These are phyloP conservation scores for Antheraea assamensis DNA, from an alignment of 2,888 invertebrate genomes.

Conservation along the genomic window DNA sequence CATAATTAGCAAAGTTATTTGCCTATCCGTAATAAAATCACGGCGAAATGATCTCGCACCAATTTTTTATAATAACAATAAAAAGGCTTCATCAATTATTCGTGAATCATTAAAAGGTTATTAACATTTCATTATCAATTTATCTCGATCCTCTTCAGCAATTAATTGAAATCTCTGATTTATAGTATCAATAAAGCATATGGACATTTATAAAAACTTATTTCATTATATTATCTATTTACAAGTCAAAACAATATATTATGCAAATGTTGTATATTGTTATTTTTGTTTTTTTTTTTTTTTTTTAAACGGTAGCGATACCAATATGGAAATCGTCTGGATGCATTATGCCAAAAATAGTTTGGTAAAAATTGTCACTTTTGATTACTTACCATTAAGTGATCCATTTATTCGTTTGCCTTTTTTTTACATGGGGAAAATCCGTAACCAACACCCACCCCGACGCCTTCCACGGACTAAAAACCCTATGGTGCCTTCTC, in stretches of 20 bases:
- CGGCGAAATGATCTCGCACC: neutral
- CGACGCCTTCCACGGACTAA: too few relatives aligned
- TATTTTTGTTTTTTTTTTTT: neutral
- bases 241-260: neutral
- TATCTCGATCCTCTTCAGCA: conserved; percentile 23
- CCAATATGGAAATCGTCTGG: neutral
- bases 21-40: neutral
- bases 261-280: neutral
- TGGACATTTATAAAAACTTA: conserved; percentile 10
- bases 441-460: too few relatives aligned
- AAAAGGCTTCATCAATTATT: conserved; percentile 18
- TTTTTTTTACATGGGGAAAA: too few relatives aligned
- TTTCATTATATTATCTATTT: conserved; percentile 6
- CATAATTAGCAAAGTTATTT: neutral
- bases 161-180: conserved; percentile 22
- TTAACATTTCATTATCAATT: conserved; percentile 15
- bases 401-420: too few relatives aligned
- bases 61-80: neutral
- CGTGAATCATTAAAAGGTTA: conserved; percentile 20
- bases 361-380: too few relatives aligned
- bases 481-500: too few relatives aligned
- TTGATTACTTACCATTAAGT: too few relatives aligned
- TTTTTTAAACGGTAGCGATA: neutral
- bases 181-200: conserved; percentile 25
- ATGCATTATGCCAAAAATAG: too few relatives aligned